phyloP scores from a whole-genome alignment of 2,113 vertebrate genomes.

The Hemichromis elongatus region DNA sequence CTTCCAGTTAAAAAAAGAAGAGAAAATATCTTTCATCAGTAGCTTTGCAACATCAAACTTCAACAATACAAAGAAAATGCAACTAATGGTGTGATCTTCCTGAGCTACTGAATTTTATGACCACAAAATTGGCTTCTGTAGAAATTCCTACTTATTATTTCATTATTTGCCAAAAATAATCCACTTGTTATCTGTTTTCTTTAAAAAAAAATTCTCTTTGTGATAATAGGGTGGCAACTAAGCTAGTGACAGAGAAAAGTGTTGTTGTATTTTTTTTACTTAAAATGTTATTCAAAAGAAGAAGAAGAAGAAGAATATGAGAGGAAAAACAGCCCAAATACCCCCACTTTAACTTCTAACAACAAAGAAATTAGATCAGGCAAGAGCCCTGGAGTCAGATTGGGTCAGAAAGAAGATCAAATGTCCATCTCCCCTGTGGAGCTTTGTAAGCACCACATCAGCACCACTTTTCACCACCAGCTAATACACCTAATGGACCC shows the following conservation, averaged over 20 bases:
- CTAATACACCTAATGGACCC: conserved; percentile 71
- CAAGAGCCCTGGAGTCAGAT: conserved; percentile 54
- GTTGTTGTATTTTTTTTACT: neutral
- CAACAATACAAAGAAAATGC: neutral
- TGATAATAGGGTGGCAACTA: neutral
- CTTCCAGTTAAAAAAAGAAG: neutral
- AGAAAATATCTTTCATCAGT: neutral
- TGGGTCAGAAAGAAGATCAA: conserved; percentile 66
- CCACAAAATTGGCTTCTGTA: neutral
- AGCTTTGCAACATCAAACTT: neutral
- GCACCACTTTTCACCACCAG: conserved; percentile 68
- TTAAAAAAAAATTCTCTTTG: neutral
- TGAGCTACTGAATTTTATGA: neutral
- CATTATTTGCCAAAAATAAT: neutral
- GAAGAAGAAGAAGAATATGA: neutral
- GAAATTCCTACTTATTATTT: neutral
- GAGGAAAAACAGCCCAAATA: neutral
- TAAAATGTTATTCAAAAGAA: conserved; percentile 4
- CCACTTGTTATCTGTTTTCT: neutral
- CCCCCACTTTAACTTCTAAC: conserved; percentile 22
- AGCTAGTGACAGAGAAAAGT: neutral
- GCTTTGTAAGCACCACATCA: conserved; percentile 70
- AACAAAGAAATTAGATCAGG: conserved; percentile 58
- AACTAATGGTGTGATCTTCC: neutral
- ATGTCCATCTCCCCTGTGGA: conserved; percentile 66